These are phyloP conservation scores for Geopemphigus sp. DNA, from an alignment of 1,140 invertebrate species.

Conservation along the genomic window DNA sequence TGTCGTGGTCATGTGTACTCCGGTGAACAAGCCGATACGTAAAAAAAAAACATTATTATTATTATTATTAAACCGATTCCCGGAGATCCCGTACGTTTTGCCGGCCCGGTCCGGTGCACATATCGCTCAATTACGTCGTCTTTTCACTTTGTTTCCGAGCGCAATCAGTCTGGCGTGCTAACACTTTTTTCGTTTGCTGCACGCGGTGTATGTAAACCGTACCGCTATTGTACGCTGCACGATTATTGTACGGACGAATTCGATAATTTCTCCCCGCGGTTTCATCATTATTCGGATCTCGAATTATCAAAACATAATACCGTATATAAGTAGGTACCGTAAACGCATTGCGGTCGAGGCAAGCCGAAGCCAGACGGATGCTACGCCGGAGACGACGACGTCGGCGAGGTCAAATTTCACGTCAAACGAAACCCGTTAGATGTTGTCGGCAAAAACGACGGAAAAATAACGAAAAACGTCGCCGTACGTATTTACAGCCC, in stretches of 20 bases:
- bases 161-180: neutral
- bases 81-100: neutral
- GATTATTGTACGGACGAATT: too few species aligned
- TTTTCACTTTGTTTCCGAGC: neutral
- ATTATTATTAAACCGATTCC: too few species aligned
- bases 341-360: neutral
- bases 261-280: too few species aligned
- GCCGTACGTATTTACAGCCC: neutral
- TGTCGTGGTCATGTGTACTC: neutral
- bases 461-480: neutral
- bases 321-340: too few species aligned
- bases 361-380: slow-evolving; percentile 8
- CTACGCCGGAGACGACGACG: too few species aligned
- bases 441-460: neutral
- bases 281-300: neutral
- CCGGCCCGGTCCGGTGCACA: neutral
- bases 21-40: neutral
- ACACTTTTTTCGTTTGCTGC: neutral
- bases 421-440: slow-evolving; percentile 15
- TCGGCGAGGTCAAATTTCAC: neutral
- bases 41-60: too few species aligned
- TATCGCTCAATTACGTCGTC: neutral
- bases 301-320: neutral
- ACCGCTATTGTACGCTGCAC: too few species aligned
- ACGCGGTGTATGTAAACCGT: too few species aligned